phyloP scores from a whole-genome alignment of 2,888 invertebrate species.

The Phymatocera aterrima region DNA sequence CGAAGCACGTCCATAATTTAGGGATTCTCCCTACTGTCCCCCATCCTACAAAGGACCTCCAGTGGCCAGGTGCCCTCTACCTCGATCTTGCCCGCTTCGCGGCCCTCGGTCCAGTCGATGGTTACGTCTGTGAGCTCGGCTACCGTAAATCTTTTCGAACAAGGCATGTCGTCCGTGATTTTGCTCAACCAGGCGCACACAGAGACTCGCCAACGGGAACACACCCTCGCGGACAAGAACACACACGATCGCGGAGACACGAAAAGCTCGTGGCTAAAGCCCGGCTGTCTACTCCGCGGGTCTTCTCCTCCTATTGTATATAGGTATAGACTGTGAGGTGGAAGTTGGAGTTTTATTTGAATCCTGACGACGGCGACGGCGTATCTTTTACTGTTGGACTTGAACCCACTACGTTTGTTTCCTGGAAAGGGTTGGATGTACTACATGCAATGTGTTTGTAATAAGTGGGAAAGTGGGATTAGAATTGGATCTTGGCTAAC shows the following conservation, averaged over 20 bases:
- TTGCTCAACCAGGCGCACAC: conserved; percentile 26
- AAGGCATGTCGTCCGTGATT: conserved; percentile 43
- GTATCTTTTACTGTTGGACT: conserved; percentile 22
- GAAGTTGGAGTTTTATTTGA: conserved; percentile 25
- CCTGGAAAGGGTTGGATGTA: conserved; percentile 7
- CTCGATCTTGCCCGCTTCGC: conserved; percentile 36
- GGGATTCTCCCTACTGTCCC: conserved; percentile 10
- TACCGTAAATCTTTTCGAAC: conserved; percentile 45
- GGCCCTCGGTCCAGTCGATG: conserved; percentile 27
- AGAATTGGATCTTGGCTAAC: conserved; percentile 30
- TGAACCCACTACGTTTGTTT: not conserved
- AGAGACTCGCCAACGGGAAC: not conserved
- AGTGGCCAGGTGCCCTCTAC: conserved; percentile 43
- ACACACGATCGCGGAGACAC: conserved; percentile 12
- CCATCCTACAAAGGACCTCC: not conserved
- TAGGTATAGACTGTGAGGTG: not conserved
- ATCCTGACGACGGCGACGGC: conserved; percentile 15
- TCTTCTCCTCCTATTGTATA: conserved; percentile 1
- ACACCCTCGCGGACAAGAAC: conserved; percentile 1
- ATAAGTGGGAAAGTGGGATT: conserved; percentile 16
- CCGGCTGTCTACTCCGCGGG: conserved; percentile 4
- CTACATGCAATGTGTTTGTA: conserved; percentile 10
- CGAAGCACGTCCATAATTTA: conserved; percentile 41
- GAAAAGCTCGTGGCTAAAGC: conserved; percentile 33
- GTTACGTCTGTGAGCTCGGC: conserved; percentile 24